A percentile compares a stretch with the other conserved stretches of the same genome.
These are phyloP conservation scores for Argya squamiceps DNA, from an alignment of 2,797 vertebrate genomes.

Conservation along the genomic window DNA sequence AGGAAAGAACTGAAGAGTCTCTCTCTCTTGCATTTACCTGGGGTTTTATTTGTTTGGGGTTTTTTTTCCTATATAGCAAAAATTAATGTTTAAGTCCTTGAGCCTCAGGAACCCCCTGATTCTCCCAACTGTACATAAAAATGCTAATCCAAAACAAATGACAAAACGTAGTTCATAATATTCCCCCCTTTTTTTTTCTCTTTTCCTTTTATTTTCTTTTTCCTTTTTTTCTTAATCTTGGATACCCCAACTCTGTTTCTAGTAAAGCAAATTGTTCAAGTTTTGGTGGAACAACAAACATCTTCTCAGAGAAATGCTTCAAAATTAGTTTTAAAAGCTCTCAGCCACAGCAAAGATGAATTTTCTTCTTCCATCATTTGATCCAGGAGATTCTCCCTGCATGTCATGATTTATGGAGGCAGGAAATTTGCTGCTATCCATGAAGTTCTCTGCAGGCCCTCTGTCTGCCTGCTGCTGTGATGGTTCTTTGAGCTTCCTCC, in stretches of 20 bases:
- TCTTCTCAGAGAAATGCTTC: neutral
- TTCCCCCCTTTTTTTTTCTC: rapidly evolving
- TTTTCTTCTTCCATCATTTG: neutral
- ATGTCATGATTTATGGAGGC: neutral
- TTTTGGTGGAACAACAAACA: neutral
- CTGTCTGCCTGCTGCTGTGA: neutral
- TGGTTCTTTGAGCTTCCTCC: neutral
- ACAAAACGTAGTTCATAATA: neutral
- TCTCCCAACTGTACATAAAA: neutral
- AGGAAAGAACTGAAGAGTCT: neutral
- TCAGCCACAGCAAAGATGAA: neutral
- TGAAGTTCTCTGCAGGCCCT: neutral
- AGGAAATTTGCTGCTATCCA: neutral
- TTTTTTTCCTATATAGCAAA: neutral
- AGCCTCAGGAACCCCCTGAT: neutral
- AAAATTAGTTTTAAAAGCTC: neutral
- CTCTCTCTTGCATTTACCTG: neutral
- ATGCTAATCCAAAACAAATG: neutral
- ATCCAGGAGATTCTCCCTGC: neutral
- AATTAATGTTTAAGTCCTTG: neutral
- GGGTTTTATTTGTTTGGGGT: rapidly evolving
- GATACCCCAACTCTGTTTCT: neutral
- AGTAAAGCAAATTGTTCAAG: neutral
- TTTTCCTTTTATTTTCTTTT: too few species aligned
- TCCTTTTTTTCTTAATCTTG: neutral